A percentile compares a stretch with the other conserved stretches of the same genome.
Evolutionary conservation across 2,797 vertebrate genomes (phyloP).

Genomic region (Hozukius guyotensis): DNA sequence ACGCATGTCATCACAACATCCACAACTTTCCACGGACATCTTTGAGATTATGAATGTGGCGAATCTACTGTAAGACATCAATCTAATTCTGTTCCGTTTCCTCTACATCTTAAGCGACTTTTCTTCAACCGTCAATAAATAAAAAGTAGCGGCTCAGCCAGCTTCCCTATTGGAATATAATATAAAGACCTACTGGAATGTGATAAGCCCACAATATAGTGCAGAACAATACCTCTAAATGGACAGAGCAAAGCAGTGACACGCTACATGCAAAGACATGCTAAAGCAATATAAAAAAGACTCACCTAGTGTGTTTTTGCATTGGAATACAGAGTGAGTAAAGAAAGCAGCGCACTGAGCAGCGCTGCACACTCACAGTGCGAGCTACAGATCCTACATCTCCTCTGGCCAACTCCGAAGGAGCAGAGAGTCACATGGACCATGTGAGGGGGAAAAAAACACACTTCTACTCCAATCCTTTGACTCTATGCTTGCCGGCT

Average conservation of each 20-base stretch:
- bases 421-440: constrained; percentile 83
- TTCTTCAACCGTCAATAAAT: neutral
- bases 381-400: constrained; percentile 71
- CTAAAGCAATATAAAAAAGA: constrained; percentile 20
- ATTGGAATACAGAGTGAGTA: constrained; percentile 79
- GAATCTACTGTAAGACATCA: neutral
- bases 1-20: constrained; percentile 9
- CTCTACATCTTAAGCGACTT: neutral
- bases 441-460: constrained; percentile 66
- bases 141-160: neutral
- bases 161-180: neutral
- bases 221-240: neutral
- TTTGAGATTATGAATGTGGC: neutral
- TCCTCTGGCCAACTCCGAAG: constrained; percentile 70
- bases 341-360: constrained; percentile 65
- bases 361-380: constrained; percentile 77
- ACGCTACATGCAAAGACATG: constrained; percentile 5
- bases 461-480: constrained; percentile 62
- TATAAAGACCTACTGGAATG: neutral
- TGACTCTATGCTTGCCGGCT: constrained; percentile 72
- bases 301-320: constrained; percentile 85
- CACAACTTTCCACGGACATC: neutral
- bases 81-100: neutral
- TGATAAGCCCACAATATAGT: neutral
- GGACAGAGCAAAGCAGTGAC: neutral